These are phyloP conservation scores for Peromyscus eremicus DNA, from an alignment of 2,797 vertebrate genomes.

Conservation along the genomic window DNA sequence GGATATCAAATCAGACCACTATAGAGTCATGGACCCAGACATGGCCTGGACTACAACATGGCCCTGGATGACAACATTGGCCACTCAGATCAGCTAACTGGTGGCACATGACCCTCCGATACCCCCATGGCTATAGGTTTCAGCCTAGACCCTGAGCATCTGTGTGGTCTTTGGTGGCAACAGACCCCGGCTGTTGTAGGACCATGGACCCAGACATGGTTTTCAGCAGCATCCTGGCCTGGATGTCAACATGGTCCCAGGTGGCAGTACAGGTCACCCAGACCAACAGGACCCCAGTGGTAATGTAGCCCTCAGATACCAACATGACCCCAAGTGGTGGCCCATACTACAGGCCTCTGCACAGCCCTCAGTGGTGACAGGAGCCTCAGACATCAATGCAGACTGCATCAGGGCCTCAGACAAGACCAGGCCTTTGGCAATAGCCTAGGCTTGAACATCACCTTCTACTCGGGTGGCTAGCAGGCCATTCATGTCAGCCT, in stretches of 20 bases:
- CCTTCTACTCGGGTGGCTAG: background rate
- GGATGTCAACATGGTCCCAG: background rate
- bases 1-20: background rate
- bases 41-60: background rate
- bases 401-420: background rate
- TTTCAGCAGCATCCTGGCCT: background rate
- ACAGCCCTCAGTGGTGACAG: background rate
- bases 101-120: too few relatives aligned
- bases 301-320: background rate
- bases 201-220: background rate
- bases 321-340: background rate
- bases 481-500: background rate
- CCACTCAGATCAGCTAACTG: background rate
- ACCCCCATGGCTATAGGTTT: background rate
- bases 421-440: background rate
- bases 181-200: background rate
- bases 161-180: background rate
- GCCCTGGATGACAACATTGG: background rate
- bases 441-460: background rate
- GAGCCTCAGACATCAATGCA: background rate
- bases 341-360: background rate
- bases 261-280: background rate
- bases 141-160: background rate
- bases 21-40: background rate
- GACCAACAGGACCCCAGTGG: background rate